phyloP scores from a whole-genome alignment of 2,113 vertebrate species.

The Trematocara variabile region DNA sequence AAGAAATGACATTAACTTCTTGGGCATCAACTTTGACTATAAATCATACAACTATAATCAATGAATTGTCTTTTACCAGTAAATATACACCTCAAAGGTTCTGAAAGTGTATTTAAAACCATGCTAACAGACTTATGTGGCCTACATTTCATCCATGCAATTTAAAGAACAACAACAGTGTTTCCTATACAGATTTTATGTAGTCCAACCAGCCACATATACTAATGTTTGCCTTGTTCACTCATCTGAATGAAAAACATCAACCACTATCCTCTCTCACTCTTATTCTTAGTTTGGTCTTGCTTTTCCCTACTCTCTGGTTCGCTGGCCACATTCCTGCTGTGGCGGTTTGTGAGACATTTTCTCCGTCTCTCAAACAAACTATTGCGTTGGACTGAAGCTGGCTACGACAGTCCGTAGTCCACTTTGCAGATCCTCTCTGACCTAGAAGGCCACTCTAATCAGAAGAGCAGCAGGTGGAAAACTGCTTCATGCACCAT shows the following conservation, averaged over 20 bases:
- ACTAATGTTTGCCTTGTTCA: not conserved
- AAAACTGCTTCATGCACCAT: not conserved
- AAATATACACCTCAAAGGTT: not conserved
- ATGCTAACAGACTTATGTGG: not conserved
- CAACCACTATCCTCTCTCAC: not conserved
- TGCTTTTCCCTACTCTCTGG: not conserved
- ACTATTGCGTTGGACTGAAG: not conserved
- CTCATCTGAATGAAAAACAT: not conserved
- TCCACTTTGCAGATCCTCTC: not conserved
- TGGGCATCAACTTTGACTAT: not conserved
- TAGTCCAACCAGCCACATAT: not conserved
- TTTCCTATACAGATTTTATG: not conserved
- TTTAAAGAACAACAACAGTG: not conserved
- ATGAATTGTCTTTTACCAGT: not conserved
- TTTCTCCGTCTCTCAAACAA: not conserved
- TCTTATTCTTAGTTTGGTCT: too few species aligned
- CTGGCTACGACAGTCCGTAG: not conserved
- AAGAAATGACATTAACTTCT: fast-evolving
- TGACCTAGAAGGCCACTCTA: not conserved
- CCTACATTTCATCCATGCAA: fast-evolving
- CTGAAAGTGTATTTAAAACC: not conserved
- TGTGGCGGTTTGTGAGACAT: fast-evolving
- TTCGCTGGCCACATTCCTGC: not conserved
- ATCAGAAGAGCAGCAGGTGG: not conserved
- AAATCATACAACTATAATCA: fast-evolving